Evolutionary conservation across 2,888 invertebrate species (phyloP).

Genomic region (Apodemia zela): DNA sequence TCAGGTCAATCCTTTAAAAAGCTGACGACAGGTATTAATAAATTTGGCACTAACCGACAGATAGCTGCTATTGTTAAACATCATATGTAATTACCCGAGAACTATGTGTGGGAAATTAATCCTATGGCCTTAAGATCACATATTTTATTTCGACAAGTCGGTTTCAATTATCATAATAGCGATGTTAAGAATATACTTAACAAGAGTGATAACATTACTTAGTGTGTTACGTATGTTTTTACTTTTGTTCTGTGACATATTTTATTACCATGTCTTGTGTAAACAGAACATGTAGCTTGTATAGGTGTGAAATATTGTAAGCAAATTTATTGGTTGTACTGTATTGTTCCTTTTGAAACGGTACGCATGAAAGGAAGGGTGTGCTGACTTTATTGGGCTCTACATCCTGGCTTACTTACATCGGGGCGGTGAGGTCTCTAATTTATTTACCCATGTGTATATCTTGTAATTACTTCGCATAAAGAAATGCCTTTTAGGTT

Average conservation of each 20-base stretch:
- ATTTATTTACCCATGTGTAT: conserved; percentile 24
- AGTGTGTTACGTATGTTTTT: conserved; percentile 61
- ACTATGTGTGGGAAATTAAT: conserved; percentile 68
- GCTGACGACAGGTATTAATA: conserved; percentile 1
- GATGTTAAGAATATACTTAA: conserved; percentile 49
- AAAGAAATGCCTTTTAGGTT: neutral
- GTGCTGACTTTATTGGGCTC: conserved; percentile 30
- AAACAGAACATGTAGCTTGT: conserved; percentile 62
- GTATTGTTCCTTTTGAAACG: conserved; percentile 54
- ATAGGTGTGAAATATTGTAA: conserved; percentile 74
- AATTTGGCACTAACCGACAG: neutral
- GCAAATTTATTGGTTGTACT: conserved; percentile 69
- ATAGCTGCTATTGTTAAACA: conserved; percentile 43
- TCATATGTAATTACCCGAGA: conserved; percentile 41
- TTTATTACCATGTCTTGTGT: conserved; percentile 75
- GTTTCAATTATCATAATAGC: conserved; percentile 63
- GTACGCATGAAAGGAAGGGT: conserved; percentile 45
- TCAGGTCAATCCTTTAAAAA: conserved; percentile 2
- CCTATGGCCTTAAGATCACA: conserved; percentile 37
- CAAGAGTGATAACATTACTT: conserved; percentile 53
- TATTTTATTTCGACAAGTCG: conserved; percentile 73
- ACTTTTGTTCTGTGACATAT: conserved; percentile 70
- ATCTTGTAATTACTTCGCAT: conserved; percentile 13
- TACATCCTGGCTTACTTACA: conserved; percentile 31
- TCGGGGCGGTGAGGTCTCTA: conserved; percentile 40